Percentiles rank a stretch among this genome's conserved stretches.
Conservation (phyloP, 2,797 vertebrate species). For the Picus viridis region DNA sequence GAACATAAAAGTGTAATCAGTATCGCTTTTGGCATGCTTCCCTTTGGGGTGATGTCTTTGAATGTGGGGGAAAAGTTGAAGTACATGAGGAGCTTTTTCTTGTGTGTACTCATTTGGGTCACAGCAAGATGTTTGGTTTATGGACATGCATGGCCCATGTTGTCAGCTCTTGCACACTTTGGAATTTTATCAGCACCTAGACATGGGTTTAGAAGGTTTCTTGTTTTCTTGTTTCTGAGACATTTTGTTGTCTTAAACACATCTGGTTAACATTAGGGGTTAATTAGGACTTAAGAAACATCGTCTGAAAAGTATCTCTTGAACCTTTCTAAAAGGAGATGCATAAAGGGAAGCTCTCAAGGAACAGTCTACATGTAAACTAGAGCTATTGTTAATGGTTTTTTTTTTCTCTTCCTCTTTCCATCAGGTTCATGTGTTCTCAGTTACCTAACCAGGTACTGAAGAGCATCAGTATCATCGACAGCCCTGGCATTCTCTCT, state of each 20-base stretch:
- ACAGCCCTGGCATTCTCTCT: slow-evolving; percentile 96
- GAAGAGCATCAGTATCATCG: slow-evolving; percentile 88
- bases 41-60: not conserved
- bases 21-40: not conserved
- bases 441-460: slow-evolving; percentile 96
- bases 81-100: not conserved
- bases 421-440: slow-evolving; percentile 93
- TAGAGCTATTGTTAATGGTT: not conserved
- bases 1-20: not conserved
- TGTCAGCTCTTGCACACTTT: not conserved
- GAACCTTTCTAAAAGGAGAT: not conserved
- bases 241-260: not conserved
- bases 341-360: not conserved
- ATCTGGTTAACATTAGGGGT: not conserved
- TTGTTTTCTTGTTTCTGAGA: not conserved
- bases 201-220: not conserved
- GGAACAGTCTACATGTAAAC: not conserved
- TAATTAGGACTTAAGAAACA: not conserved
- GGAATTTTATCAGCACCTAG: not conserved
- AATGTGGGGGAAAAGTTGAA: not conserved
- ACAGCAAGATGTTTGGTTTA: not conserved
- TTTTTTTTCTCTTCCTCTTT: not conserved
- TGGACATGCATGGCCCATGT: not conserved
- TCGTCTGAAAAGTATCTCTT: not conserved
- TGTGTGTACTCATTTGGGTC: not conserved